Conservation (phyloP, 1,140 invertebrate species). For the Tachypleus tridentatus region DNA sequence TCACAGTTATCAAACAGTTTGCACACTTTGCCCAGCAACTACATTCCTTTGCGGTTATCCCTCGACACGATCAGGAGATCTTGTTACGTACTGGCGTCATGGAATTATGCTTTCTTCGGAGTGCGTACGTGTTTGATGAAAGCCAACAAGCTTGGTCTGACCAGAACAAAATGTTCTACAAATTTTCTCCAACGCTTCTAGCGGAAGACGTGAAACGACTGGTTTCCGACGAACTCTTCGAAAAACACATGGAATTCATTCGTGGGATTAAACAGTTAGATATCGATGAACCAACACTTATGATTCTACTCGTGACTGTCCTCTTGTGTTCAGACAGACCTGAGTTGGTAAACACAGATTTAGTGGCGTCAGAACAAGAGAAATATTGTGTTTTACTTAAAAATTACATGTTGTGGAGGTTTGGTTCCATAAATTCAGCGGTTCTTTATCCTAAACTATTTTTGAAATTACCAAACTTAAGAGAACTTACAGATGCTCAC, state of each 20-base stretch:
- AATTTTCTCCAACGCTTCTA: conserved; percentile 13
- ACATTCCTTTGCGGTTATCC: conserved; percentile 34
- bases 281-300: conserved; percentile 39
- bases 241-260: conserved; percentile 42
- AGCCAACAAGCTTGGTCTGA: conserved; percentile 25
- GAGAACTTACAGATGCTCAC: conserved; percentile 42
- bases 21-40: conserved; percentile 29
- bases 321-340: conserved; percentile 40
- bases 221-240: conserved; percentile 32
- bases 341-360: conserved; percentile 29
- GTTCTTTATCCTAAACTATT: conserved; percentile 39
- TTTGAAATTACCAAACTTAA: conserved; percentile 41
- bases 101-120: conserved; percentile 41
- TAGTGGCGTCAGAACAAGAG: conserved; percentile 37
- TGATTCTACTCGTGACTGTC: conserved; percentile 39
- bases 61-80: conserved; percentile 36
- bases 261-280: conserved; percentile 32
- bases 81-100: conserved; percentile 39
- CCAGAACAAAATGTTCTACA: conserved; percentile 12
- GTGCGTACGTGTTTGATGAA: conserved; percentile 29
- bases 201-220: conserved; percentile 28
- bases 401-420: conserved; percentile 39
- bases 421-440: conserved; percentile 30
- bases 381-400: conserved; percentile 38
- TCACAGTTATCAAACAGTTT: conserved; percentile 29